phyloP scores from a whole-genome alignment of 2,888 invertebrate genomes.

The Hirtodrosophila cameraria region DNA sequence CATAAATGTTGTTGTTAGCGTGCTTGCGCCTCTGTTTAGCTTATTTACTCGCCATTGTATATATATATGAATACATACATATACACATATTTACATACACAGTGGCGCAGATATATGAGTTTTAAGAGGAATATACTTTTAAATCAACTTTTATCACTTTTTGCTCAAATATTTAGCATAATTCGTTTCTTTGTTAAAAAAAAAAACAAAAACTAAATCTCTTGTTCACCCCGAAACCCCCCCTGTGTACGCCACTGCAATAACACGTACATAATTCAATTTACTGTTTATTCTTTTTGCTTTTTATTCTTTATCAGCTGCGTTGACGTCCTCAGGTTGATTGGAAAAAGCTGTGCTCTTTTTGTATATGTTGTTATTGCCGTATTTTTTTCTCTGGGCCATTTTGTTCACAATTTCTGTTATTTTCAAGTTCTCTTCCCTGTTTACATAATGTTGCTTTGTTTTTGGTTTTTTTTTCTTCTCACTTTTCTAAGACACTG shows the following conservation, averaged over 20 bases:
- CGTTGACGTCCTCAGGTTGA: slow-evolving; percentile 48
- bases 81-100: slow-evolving; percentile 1
- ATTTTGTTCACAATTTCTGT: slow-evolving; percentile 54
- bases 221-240: too few relatives aligned
- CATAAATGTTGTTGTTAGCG: slow-evolving; percentile 41
- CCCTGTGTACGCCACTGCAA: too few relatives aligned
- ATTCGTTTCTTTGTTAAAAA: too few relatives aligned
- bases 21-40: slow-evolving; percentile 18
- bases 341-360: slow-evolving; percentile 38
- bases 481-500: slow-evolving; percentile 11
- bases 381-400: slow-evolving; percentile 54
- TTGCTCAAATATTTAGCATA: too few relatives aligned
- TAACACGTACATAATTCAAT: slow-evolving; percentile 5
- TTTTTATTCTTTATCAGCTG: slow-evolving; percentile 63
- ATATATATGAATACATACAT: slow-evolving; percentile 2
- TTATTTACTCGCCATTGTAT: slow-evolving; percentile 22
- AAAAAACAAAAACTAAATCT: too few relatives aligned
- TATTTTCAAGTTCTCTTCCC: slow-evolving; percentile 46
- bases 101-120: too few relatives aligned
- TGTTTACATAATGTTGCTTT: slow-evolving; percentile 52
- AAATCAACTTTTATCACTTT: too few relatives aligned
- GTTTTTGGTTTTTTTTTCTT: neutral
- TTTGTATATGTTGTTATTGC: slow-evolving; percentile 28
- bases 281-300: slow-evolving; percentile 39
- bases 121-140: too few relatives aligned